Percentiles rank a stretch among this genome's conserved stretches.
Evolutionary conservation across 1,140 invertebrate species (phyloP).

Genomic region (Drosophila truncata): DNA sequence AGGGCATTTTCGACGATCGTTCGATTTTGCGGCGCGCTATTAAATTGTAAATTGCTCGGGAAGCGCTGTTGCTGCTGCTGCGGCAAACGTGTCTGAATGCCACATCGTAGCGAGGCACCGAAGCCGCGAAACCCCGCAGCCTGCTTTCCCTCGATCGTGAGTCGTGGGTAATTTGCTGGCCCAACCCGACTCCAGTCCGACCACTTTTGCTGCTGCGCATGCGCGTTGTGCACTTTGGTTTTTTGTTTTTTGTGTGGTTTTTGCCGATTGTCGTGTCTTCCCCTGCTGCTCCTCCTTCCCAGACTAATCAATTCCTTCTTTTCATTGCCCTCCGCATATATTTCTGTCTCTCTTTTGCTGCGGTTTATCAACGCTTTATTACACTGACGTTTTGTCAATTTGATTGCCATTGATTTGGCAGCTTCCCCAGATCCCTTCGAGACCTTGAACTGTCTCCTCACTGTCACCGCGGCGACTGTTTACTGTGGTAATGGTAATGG

Average conservation of each 20-base stretch:
- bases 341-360: conserved; percentile 36
- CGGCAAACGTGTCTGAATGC: conserved; percentile 81
- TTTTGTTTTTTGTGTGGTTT: conserved; percentile 57
- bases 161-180: conserved; percentile 75
- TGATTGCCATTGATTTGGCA: conserved; percentile 81
- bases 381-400: conserved; percentile 84
- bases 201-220: conserved; percentile 47
- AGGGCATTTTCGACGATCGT: conserved; percentile 56
- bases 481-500: conserved; percentile 63
- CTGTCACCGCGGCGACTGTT: conserved; percentile 44
- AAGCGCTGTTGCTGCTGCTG: conserved; percentile 75
- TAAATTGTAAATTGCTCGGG: conserved; percentile 81
- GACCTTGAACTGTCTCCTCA: conserved; percentile 73
- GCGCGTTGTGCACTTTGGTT: conserved; percentile 44
- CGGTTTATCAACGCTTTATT: conserved; percentile 85
- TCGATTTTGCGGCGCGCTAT: conserved; percentile 81
- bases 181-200: conserved; percentile 36
- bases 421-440: conserved; percentile 30
- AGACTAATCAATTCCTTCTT: conserved; percentile 71
- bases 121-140: conserved; percentile 4
- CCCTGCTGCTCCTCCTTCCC: background rate
- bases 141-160: conserved; percentile 53
- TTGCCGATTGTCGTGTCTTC: conserved; percentile 40
- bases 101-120: conserved; percentile 40
- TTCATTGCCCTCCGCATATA: conserved; percentile 44